Evolutionary conservation across 1,140 invertebrate genomes (phyloP), one percentile per base, ranked within the genome.

Genomic region (Drosophila seguyi): DNA sequence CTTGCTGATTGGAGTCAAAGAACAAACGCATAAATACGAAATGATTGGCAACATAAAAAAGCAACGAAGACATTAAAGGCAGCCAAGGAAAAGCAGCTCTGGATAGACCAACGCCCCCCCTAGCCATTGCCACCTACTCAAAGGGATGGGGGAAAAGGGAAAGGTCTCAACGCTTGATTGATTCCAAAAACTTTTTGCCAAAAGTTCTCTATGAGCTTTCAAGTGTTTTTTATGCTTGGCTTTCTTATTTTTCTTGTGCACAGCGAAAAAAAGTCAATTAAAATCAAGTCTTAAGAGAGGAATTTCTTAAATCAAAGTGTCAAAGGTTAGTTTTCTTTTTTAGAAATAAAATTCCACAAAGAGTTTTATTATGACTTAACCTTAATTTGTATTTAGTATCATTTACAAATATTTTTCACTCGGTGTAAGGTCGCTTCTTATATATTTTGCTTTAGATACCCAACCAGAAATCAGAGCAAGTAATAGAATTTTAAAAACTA

Each of bases 401-500:
- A 6, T 6, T 16, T 0, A 4, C 1, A 4, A 3, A 22, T 14
- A 1, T 5, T 10, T 20, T 67, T 42, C 8, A 41, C 25, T n/a
- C 27, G 1, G 44, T 62, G 48, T 57, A 25, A 2, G 25, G 4
- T 2, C 25, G 25, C 25, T 25, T n/a, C 6, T 8, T 25, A 13
- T 27, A 48, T 50, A 50, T 50, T 50, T 18, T 18, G 4, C 47
- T 29, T n/a, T 29, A 13, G 44, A 36, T 55, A 16, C 41, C 29
- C 50, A 58, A 27, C 31, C 34, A 60, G 73, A 85, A 85, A 85
- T 85, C 81, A 80, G 75, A 65, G 76, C 39, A 73, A 77, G 81
- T 80, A 87, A 87, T 80, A 88, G 79, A 87, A 77, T 87, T 83
- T 88, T 87, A 88, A 88, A 88, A 83, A 87, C 84, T 88, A 76